phyloP scores from a whole-genome alignment of 2,888 invertebrate genomes.

The Dermolepida albohirtum region DNA sequence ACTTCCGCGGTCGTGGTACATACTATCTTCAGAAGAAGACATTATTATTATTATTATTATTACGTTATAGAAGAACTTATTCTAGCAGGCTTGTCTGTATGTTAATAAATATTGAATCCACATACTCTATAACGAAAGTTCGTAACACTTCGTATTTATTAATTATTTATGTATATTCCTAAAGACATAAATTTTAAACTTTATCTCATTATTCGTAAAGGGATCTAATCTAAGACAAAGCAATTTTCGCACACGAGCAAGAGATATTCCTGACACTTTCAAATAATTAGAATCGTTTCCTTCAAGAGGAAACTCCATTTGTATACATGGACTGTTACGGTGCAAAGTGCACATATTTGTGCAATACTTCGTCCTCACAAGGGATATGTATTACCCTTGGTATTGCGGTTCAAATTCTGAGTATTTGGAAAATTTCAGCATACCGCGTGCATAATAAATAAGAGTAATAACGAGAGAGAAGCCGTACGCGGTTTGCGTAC shows the following conservation, averaged over 20 bases:
- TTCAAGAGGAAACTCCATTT: neutral
- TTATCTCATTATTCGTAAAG: neutral
- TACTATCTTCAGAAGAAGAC: no score
- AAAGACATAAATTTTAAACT: no score
- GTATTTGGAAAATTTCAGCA: conserved; percentile 15
- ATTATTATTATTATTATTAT: no score
- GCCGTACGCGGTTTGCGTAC: conserved; percentile 11
- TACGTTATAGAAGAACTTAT: no score
- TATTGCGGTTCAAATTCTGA: neutral
- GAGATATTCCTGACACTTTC: neutral
- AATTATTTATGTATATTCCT: no score
- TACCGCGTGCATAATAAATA: conserved; percentile 10
- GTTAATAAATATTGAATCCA: no score
- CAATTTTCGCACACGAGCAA: neutral
- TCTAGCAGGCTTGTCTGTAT: no score
- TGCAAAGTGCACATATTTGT: neutral
- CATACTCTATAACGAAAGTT: no score
- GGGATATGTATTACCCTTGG: neutral
- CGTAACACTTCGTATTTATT: no score
- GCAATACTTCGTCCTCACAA: conserved; percentile 2
- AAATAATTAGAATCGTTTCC: conserved; percentile 16
- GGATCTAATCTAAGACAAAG: neutral
- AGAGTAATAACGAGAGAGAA: neutral
- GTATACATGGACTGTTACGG: neutral
- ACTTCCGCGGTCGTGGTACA: no score